Evolutionary conservation across 2,113 vertebrate genomes (phyloP).

Genomic region (Perognathus longimembris): DNA sequence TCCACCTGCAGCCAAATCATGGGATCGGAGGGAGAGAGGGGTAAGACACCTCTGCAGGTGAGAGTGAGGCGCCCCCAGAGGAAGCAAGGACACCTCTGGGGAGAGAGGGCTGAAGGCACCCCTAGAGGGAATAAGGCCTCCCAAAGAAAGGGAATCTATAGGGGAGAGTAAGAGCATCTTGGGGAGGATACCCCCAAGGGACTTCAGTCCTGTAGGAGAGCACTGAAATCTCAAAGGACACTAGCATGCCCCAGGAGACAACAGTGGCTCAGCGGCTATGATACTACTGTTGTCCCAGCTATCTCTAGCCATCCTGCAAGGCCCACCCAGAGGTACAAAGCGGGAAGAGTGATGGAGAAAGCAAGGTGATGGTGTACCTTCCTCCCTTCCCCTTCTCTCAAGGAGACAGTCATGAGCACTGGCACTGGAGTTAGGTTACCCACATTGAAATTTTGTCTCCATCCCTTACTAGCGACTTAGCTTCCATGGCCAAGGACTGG

Average conservation of each 20-base stretch:
- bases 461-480: neutral
- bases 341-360: neutral
- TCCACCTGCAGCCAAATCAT: slow-evolving; percentile 89
- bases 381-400: neutral
- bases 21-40: neutral
- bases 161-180: neutral
- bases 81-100: neutral
- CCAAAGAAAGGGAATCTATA: neutral
- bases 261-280: neutral
- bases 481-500: neutral
- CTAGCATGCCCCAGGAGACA: neutral
- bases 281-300: neutral
- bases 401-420: neutral
- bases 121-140: neutral
- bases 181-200: neutral
- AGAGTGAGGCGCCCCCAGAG: neutral
- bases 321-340: neutral
- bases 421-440: neutral
- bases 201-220: neutral
- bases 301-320: no score
- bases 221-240: neutral
- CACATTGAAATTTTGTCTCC: neutral
- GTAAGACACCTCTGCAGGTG: neutral
- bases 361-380: no score
- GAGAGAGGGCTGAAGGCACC: neutral